Evolutionary conservation across 1,140 invertebrate genomes (phyloP).

Genomic region (Ruditapes philippinarum): DNA sequence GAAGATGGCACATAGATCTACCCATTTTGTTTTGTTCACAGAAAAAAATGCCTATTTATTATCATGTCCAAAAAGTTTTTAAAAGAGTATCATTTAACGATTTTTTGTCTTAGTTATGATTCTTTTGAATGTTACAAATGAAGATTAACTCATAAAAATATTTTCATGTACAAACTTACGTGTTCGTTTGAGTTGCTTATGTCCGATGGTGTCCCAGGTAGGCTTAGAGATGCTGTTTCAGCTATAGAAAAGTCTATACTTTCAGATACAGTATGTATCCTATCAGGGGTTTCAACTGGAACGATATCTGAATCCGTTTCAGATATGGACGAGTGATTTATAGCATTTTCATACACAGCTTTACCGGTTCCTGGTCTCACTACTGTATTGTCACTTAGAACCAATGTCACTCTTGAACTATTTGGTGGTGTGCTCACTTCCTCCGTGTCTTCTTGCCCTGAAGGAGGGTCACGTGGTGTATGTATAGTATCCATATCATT

Average conservation of each 20-base stretch:
- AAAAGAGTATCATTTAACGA: too few species aligned
- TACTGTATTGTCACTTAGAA: neutral
- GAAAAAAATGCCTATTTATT: neutral
- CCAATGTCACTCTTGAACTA: slow-evolving; percentile 5
- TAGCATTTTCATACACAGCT: neutral
- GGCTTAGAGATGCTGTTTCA: slow-evolving; percentile 46
- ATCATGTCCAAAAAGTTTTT: too few species aligned
- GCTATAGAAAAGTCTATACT: slow-evolving; percentile 63
- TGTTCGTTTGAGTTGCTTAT: slow-evolving; percentile 22
- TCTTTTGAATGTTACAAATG: too few species aligned
- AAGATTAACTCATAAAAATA: too few species aligned
- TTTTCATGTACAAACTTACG: too few species aligned
- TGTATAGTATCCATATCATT: slow-evolving; percentile 63
- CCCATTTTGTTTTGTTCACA: neutral
- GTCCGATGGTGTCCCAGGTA: slow-evolving; percentile 68
- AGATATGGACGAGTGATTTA: neutral
- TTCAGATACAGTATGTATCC: slow-evolving; percentile 73
- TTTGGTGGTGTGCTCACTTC: neutral
- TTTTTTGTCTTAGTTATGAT: too few species aligned
- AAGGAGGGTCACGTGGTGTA: slow-evolving; percentile 68
- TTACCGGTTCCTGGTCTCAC: neutral
- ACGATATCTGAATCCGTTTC: slow-evolving; percentile 35
- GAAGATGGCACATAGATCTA: neutral
- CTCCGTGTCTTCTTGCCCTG: slow-evolving; percentile 42
- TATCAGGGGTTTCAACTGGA: slow-evolving; percentile 2